These are phyloP conservation scores for Phyllotreta cruciferae DNA, from an alignment of 2,888 invertebrate species.

Conservation along the genomic window DNA sequence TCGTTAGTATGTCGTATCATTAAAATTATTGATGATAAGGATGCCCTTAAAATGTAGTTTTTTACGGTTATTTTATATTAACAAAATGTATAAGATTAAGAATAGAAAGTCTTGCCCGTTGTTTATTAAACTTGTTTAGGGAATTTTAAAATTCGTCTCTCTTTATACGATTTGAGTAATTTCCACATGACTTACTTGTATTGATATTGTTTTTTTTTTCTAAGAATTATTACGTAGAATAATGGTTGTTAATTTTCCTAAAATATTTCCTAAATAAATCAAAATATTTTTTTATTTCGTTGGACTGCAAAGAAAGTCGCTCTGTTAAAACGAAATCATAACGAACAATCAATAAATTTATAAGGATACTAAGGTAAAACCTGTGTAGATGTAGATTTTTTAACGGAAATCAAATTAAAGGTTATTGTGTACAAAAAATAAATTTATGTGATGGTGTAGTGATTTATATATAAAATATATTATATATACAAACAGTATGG, in stretches of 20 bases:
- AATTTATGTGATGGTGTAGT: conserved; percentile 24
- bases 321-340: neutral
- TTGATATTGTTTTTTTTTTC: no score
- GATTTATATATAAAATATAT: conserved; percentile 24
- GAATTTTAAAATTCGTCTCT: no score
- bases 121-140: no score
- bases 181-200: no score
- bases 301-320: neutral
- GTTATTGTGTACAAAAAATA: conserved; percentile 19
- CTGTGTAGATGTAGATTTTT: conserved; percentile 8
- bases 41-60: neutral
- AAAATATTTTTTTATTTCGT: neutral
- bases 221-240: no score
- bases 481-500: neutral
- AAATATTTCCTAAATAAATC: no score
- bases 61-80: no score
- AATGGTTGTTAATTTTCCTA: no score
- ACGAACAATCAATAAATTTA: neutral
- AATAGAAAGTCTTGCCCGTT: no score
- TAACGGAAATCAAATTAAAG: conserved; percentile 13
- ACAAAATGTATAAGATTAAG: no score
- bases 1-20: neutral
- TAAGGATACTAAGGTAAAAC: neutral
- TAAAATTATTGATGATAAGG: neutral
- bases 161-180: no score